Evolutionary conservation across 2,888 invertebrate species (phyloP).

Genomic region (Drosophila infuscata): DNA sequence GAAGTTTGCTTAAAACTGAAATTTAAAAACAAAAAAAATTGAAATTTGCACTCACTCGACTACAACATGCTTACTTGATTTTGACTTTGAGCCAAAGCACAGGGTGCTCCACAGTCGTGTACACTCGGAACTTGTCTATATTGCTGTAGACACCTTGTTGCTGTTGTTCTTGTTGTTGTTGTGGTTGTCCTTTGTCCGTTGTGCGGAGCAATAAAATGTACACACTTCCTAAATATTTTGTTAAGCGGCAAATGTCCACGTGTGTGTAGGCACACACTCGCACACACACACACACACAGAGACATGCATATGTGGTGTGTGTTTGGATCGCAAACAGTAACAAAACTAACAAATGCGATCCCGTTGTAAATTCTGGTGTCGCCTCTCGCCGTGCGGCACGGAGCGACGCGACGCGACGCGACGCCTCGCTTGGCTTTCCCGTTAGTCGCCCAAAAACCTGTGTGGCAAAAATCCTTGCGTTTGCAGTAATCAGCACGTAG

Average conservation of each 20-base stretch:
- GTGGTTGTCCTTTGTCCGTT: constrained; percentile 15
- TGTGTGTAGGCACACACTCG: constrained; percentile 3
- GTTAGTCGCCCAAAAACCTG: constrained; percentile 28
- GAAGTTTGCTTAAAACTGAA: neutral
- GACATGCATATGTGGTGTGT: constrained; percentile 31
- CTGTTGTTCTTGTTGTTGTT: constrained; percentile 19
- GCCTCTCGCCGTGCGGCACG: constrained; percentile 43
- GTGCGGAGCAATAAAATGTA: constrained; percentile 58
- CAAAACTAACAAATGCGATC: constrained; percentile 78
- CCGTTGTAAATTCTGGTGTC: constrained; percentile 69
- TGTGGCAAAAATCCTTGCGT: constrained; percentile 74
- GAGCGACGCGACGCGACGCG: neutral
- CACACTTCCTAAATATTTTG: constrained; percentile 75
- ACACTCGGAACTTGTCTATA: neutral
- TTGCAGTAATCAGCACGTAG: constrained; percentile 80
- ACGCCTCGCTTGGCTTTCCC: neutral
- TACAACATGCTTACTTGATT: neutral
- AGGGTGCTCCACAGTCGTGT: neutral
- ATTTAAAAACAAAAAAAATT: rapidly evolving
- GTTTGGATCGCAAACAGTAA: constrained; percentile 64
- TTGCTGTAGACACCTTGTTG: constrained; percentile 17
- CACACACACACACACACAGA: neutral
- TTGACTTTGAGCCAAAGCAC: neutral
- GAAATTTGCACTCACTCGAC: neutral
- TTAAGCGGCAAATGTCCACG: constrained; percentile 66